Evolutionary conservation across 2,888 invertebrate species (phyloP), one percentile per base, ranked within the genome.

Genomic region (Drosophila mayaguana): DNA sequence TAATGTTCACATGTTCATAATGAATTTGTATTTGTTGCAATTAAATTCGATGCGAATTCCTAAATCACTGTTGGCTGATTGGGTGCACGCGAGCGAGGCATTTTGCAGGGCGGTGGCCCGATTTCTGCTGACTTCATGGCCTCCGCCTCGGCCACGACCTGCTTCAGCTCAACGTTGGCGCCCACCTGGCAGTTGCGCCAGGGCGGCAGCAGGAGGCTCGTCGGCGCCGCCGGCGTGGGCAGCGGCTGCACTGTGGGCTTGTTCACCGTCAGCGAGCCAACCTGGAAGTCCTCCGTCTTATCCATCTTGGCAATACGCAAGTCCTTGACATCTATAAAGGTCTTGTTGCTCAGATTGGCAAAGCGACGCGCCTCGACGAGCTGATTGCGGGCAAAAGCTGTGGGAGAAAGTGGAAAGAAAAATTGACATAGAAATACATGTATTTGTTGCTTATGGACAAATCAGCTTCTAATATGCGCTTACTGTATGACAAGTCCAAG

Each of bases 171-270:
- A 0, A 32, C 71, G 28, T 50, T 75, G 45, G 64, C 50, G 9
- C 76, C 75, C 40, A 75, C 64, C 50, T 75, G 76, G 22, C 75
- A 75, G 20, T 46, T 75, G 50, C 76, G 75, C 75, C 75, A 75
- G 0, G 75, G 75, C 5, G 75, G 75, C 65, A 75, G 32, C 32
- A 75, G 9, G 0, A 75, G 62, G 18, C 76, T 55, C 3, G 57
- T 50, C 5, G 71, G 14, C 0, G 54, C 45, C 0, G 63, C 1
- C 3, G 75, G 76, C 2, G 43, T 2, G 3, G 61, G 8, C 2
- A 75, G 25, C 16, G 61, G 36, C 8, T 75, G 71, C 1, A 75
- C 43, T 16, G 62, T 59, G 16, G 61, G 14, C 5, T 75, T 75
- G 32, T 16, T 2, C 36, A 55, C 8, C 11, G 46, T 34, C 25